Evolutionary conservation across 2,888 invertebrate species (phyloP).

Genomic region (Cynaeus angustus): DNA sequence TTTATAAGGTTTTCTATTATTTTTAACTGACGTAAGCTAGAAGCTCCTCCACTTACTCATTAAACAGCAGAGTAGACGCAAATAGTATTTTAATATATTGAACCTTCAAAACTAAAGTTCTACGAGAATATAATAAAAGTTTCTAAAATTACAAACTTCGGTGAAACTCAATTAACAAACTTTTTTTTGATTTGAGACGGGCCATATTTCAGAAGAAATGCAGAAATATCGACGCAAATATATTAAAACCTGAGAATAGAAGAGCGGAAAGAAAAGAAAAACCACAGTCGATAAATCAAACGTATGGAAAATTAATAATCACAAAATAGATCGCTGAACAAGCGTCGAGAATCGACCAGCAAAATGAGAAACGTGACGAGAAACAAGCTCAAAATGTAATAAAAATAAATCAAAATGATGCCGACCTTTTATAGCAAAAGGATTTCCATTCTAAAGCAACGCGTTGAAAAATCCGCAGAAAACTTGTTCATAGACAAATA

Average conservation of each 20-base stretch:
- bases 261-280: constrained; percentile 38
- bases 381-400: constrained; percentile 58
- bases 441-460: constrained; percentile 38
- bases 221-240: constrained; percentile 4
- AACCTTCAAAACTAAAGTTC: no score
- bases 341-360: constrained; percentile 58
- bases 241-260: constrained; percentile 1
- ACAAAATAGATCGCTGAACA: constrained; percentile 60
- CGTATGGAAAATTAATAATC: constrained; percentile 63
- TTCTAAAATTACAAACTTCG: no score
- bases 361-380: constrained; percentile 64
- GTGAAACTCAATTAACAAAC: background rate
- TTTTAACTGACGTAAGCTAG: no score
- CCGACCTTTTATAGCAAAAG: constrained; percentile 37
- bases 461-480: constrained; percentile 29
- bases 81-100: no score
- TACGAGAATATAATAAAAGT: no score
- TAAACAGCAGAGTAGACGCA: no score
- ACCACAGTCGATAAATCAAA: constrained; percentile 57
- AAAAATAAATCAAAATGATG: constrained; percentile 60
- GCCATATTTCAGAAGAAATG: background rate
- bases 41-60: no score
- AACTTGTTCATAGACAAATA: constrained; percentile 37
- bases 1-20: no score
- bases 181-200: background rate